phyloP scores from a whole-genome alignment of 1,140 invertebrate species.

The Drosophila subpulchrella region DNA sequence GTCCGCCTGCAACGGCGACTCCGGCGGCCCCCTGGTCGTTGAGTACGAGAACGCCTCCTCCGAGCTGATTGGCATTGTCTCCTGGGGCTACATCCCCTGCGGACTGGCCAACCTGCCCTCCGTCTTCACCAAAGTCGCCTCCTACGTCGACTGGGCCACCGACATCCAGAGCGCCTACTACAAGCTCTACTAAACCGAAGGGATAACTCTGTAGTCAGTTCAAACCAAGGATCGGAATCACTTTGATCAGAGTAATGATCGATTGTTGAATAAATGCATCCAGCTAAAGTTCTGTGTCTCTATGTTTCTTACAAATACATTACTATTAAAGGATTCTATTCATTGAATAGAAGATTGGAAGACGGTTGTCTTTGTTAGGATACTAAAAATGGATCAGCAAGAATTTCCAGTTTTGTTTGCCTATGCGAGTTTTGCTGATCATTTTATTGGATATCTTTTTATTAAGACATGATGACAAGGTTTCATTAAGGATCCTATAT shows the following conservation, averaged over 20 bases:
- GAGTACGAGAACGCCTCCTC: conserved; percentile 58
- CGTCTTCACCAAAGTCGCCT: conserved; percentile 89
- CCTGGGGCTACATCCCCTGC: conserved; percentile 91
- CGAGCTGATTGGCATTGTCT: conserved; percentile 88
- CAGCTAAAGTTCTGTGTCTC: conserved; percentile 11
- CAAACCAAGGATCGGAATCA: conserved; percentile 3
- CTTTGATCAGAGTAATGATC: conserved; percentile 34
- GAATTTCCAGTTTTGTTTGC: too few species aligned
- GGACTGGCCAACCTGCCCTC: conserved; percentile 88
- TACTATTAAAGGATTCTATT: neutral
- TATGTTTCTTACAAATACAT: neutral
- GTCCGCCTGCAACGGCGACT: conserved; percentile 88
- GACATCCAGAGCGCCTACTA: conserved; percentile 66
- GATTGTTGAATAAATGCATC: conserved; percentile 47
- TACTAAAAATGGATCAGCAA: too few species aligned
- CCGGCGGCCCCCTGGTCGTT: conserved; percentile 88
- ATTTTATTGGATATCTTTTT: too few species aligned
- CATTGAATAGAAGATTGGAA: too few species aligned
- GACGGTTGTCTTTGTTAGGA: too few species aligned
- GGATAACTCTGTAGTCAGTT: neutral
- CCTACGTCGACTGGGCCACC: conserved; percentile 85
- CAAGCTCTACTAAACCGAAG: conserved; percentile 51
- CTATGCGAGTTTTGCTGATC: too few species aligned
- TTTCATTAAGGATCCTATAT: too few species aligned
- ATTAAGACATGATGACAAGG: too few species aligned